Evolutionary conservation across 1,140 invertebrate species (phyloP), one percentile per base, ranked within the genome.

Genomic region (Calycopis cecrops): DNA sequence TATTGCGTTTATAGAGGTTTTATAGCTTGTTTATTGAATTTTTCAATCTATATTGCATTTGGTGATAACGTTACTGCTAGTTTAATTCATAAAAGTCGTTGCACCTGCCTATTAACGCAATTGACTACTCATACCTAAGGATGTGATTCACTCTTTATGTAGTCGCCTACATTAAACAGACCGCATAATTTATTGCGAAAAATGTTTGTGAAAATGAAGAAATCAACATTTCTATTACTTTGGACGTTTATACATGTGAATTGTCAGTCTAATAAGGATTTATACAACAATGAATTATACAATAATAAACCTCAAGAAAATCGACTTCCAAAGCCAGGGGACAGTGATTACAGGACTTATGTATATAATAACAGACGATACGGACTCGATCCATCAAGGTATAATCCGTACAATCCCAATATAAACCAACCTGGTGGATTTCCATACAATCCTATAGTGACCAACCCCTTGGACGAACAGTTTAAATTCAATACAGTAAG

Each of bases 301-400:
- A 59, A 82, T 59, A 58, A 63, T 0, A 60, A 49, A 21, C 58
- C 64, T n/a, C 60, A 63, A 7, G 71, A 73, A 9, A 60, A 65
- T 10, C 69, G 67, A 35, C 59, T 81, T 33, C 90, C 90, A 3
- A 91, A 89, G 65, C 91, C 91, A 1, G 91, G 91, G 0, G 91
- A 92, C 69, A 90, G 85, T 57, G 90, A 92, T 64, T 92, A 92
- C 65, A 90, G 90, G 71, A 94, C 93, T 1, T 94, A 92, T 72
- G 79, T 92, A 42, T 93, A 93, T 66, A 94, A 94, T 67, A 92
- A 91, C 70, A 90, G 93, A 54, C 89, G 92, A 60, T 94, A 94
- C 78, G 93, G 93, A 0, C 90, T 91, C 52, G 89, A 80, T 78
- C 89, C 88, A 1, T 68, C 69, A 4, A 72, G 78, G 55, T 90